Evolutionary conservation across 2,113 vertebrate genomes (phyloP), one percentile per base, ranked within the genome.

Genomic region (Pholis gunnellus): DNA sequence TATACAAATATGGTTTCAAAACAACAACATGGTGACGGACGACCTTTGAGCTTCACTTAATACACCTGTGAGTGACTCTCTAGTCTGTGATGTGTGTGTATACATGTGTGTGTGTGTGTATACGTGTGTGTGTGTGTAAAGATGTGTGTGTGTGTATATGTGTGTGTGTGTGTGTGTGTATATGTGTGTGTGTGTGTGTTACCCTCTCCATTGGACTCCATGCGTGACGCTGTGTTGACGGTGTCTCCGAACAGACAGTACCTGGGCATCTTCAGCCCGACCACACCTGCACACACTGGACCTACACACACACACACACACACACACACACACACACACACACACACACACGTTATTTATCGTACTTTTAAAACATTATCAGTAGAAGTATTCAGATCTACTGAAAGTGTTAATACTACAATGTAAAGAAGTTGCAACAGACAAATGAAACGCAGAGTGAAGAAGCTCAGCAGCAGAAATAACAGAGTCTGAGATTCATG

Each of bases 181-280:
- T 46, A 63, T 63, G 59, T 52, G 46, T 72, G 38, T 63, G 38
- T 69, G 50, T 50, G 27, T 50, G 48, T 68, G 78, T 77, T 78
- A 99, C 97, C 97, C 88, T 98, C 96, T 84, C 98, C 97, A 0
- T 96, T 98, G 65, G 98, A 99, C 89, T 99, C 98, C 98, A 99
- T 98, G 69, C 97, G 95, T 63, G 98, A 99, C 0, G 98, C 97
- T 0, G 97, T 99, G 91, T 99, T 99, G 81, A 99, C 98, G 0
- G 98, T 99, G 93, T 99, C 98, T 75, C 98, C 98, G 2, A 99
- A 99, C 79, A 99, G 95, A 93, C 98, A 99, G 82, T 98, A 99
- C 81, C 98, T 96, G 0, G 98, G 98, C 98, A 99, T 99, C 92
- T 99, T 99, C 84, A 99, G 94, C 34, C 98, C 97, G 6, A 99